Percentiles rank a stretch among this genome's conserved stretches.
phyloP scores from a whole-genome alignment of 2,888 invertebrate species.

The Nomada fucata region DNA sequence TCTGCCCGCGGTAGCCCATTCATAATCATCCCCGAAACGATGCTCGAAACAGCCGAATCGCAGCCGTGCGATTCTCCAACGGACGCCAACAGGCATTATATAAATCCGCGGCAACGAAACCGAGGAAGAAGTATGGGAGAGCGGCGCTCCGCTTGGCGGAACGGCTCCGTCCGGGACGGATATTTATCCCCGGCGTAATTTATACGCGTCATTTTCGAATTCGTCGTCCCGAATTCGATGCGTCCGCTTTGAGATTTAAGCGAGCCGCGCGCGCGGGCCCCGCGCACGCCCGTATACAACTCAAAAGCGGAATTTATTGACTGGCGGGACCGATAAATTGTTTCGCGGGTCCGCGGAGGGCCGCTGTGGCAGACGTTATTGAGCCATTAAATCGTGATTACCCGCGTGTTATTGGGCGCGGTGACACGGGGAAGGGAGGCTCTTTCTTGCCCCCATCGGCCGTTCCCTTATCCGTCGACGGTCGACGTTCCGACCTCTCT shows the following conservation, averaged over 20 bases:
- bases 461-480: neutral
- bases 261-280: slow-evolving; percentile 42
- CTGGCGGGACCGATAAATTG: slow-evolving; percentile 80
- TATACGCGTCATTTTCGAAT: slow-evolving; percentile 63
- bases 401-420: slow-evolving; percentile 79
- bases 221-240: slow-evolving; percentile 60
- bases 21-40: neutral
- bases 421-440: slow-evolving; percentile 74
- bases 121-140: slow-evolving; percentile 16
- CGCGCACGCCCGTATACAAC: slow-evolving; percentile 68
- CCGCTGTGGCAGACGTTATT: slow-evolving; percentile 78
- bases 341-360: slow-evolving; percentile 74
- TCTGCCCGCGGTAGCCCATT: neutral
- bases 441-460: slow-evolving; percentile 54
- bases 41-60: slow-evolving; percentile 1
- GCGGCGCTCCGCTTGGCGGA: neutral
- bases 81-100: neutral
- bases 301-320: slow-evolving; percentile 81
- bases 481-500: neutral
- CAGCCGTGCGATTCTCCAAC: neutral
- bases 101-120: slow-evolving; percentile 22
- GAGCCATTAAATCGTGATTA: slow-evolving; percentile 83
- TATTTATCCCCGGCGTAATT: slow-evolving; percentile 63
- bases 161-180: slow-evolving; percentile 14
- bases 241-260: slow-evolving; percentile 62